These are phyloP conservation scores for Brachionichthys hirsutus DNA, from an alignment of 2,113 vertebrate genomes.

Conservation along the genomic window DNA sequence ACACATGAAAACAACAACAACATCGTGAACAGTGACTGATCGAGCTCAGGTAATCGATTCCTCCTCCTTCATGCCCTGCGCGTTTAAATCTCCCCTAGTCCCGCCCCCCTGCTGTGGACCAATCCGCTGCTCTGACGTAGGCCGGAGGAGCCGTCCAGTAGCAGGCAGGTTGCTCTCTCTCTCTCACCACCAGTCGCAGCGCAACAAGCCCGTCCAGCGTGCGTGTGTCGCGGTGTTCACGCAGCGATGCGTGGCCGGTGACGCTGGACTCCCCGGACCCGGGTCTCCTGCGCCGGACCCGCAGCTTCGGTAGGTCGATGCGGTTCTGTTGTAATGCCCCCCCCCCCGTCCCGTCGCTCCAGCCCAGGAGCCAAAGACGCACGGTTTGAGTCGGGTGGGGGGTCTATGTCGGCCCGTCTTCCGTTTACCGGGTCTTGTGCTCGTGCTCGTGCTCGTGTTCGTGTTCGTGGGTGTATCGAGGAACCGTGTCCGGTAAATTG, in stretches of 20 bases:
- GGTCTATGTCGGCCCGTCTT: too few relatives aligned
- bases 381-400: neutral
- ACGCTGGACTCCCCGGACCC: slow-evolving; percentile 33
- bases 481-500: too few relatives aligned
- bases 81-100: slow-evolving; percentile 59
- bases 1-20: too few relatives aligned
- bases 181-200: slow-evolving; percentile 13
- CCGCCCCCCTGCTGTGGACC: slow-evolving; percentile 41
- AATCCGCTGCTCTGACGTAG: slow-evolving; percentile 54
- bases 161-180: slow-evolving; percentile 16
- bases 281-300: slow-evolving; percentile 46
- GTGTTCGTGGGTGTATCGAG: too few relatives aligned
- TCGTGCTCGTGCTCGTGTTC: too few relatives aligned
- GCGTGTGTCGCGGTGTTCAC: neutral
- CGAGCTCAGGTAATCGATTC: neutral
- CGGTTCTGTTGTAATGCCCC: slow-evolving; percentile 31
- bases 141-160: slow-evolving; percentile 11
- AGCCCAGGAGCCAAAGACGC: slow-evolving; percentile 19
- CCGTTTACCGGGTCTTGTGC: too few relatives aligned
- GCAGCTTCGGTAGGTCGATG: slow-evolving; percentile 61
- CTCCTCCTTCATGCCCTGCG: slow-evolving; percentile 36
- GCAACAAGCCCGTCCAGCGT: neutral
- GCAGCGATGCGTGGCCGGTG: slow-evolving; percentile 47
- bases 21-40: neutral
- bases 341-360: slow-evolving; percentile 15